Conservation (phyloP, 2,797 vertebrate species). For the Mus spretus region DNA sequence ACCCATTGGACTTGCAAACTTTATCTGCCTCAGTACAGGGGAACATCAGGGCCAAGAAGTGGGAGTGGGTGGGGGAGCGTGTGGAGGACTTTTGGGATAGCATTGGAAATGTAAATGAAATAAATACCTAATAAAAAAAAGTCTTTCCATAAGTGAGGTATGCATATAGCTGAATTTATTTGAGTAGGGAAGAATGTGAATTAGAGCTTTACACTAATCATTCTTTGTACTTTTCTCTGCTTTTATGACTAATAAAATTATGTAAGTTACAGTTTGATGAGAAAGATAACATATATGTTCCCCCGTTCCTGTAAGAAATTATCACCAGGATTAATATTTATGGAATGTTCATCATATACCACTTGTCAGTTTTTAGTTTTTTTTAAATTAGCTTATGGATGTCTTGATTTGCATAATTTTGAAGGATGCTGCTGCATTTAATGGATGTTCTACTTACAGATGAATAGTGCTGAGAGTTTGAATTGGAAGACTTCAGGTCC, state of each 20-base stretch:
- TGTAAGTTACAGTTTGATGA: constrained; percentile 12
- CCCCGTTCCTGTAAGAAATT: neutral
- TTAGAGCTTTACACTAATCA: constrained; percentile 22
- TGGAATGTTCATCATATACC: neutral
- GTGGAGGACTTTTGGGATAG: no score
- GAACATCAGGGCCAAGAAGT: no score
- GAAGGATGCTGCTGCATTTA: neutral
- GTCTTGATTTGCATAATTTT: constrained; percentile 64
- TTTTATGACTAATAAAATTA: constrained; percentile 34
- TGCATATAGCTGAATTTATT: neutral
- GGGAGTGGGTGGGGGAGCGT: no score
- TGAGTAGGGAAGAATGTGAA: neutral
- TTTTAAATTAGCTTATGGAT: constrained; percentile 40
- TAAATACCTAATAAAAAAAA: no score
- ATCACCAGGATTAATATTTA: constrained; percentile 44
- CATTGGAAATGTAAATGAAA: no score
- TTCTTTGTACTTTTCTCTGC: neutral
- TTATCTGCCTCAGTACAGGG: no score
- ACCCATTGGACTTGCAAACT: no score
- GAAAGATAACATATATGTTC: neutral
- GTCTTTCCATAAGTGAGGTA: neutral
- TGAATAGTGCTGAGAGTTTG: neutral
- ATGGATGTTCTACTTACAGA: neutral
- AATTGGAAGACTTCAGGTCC: neutral
- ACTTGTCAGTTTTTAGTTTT: constrained; percentile 45